Conservation (phyloP, 1,140 invertebrate genomes). For the Brachionus asplanchnoidis region DNA sequence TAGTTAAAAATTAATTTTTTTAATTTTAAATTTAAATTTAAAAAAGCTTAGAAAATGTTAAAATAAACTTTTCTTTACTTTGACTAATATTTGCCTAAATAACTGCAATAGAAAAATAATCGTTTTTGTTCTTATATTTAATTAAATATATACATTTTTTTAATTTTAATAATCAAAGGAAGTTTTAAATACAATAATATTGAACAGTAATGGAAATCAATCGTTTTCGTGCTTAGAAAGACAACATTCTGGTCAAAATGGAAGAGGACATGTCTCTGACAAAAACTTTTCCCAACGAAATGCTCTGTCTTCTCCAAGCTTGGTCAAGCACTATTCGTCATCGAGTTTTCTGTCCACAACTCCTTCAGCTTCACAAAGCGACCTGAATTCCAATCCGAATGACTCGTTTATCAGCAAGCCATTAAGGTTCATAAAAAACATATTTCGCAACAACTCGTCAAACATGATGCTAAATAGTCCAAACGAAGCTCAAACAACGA, state of each 20-base stretch:
- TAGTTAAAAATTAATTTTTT: too few species aligned
- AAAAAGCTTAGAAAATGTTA: too few species aligned
- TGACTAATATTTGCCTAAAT: too few species aligned
- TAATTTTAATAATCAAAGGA: neutral
- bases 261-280: neutral
- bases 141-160: neutral
- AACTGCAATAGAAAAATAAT: too few species aligned
- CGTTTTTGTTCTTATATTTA: too few species aligned
- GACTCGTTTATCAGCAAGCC: neutral
- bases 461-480: neutral
- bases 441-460: neutral
- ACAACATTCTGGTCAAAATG: neutral
- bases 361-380: neutral
- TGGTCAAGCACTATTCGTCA: neutral
- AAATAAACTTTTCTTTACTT: too few species aligned
- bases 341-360: conserved; percentile 1
- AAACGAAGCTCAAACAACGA: neutral
- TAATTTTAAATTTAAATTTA: too few species aligned
- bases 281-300: neutral
- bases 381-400: neutral
- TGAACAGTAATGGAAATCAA: neutral
- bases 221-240: neutral
- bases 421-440: neutral
- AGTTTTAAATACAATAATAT: neutral
- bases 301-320: neutral